A percentile compares a stretch with the other conserved stretches of the same genome.
Evolutionary conservation across 2,888 invertebrate species (phyloP).

Genomic region (Taenaris catops): DNA sequence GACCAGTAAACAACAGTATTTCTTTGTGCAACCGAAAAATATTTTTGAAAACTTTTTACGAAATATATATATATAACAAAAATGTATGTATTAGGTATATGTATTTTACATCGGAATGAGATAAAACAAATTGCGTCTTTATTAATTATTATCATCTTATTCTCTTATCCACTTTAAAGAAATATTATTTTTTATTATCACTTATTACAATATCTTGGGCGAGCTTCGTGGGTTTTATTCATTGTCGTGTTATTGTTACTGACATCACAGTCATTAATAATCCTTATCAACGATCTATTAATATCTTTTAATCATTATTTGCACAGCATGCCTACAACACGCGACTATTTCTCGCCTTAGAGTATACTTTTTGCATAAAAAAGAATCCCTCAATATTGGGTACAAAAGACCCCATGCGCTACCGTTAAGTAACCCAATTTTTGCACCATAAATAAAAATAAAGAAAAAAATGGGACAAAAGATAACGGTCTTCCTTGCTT

Average conservation of each 20-base stretch:
- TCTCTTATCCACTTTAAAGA: no score
- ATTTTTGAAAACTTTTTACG: conserved; percentile 26
- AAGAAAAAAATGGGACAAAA: conserved; percentile 51
- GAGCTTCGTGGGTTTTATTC: conserved; percentile 10
- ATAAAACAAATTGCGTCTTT: no score
- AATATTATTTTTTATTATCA: no score
- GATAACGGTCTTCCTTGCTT: conserved; percentile 61
- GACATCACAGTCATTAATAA: conserved; percentile 46
- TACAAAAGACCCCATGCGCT: conserved; percentile 61
- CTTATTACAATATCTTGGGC: conserved; percentile 2
- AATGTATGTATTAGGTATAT: no score
- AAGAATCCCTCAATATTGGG: conserved; percentile 38
- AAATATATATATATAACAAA: not conserved
- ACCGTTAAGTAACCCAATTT: conserved; percentile 80
- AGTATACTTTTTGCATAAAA: conserved; percentile 31
- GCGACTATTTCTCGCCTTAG: conserved; percentile 28
- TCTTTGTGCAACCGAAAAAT: no score
- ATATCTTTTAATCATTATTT: conserved; percentile 40
- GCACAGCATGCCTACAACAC: conserved; percentile 30
- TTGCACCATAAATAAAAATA: conserved; percentile 73
- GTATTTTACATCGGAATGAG: no score
- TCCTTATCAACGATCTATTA: conserved; percentile 40
- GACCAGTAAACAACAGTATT: no score
- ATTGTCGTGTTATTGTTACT: conserved; percentile 7
- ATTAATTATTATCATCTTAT: no score